Evolutionary conservation across 2,888 invertebrate species (phyloP), one percentile per base, ranked within the genome.

Genomic region (Philhelius pedissequus): DNA sequence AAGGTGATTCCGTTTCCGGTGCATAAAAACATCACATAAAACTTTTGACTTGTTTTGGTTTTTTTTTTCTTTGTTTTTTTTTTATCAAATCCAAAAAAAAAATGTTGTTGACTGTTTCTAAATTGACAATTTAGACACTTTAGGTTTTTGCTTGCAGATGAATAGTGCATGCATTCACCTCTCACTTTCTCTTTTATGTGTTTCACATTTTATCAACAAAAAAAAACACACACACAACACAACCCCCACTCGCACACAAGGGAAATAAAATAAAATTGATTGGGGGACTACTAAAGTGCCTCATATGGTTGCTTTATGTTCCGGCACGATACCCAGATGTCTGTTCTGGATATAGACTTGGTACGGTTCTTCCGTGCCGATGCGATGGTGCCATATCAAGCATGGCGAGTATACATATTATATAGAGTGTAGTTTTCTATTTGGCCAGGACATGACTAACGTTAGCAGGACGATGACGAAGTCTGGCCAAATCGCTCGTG

Each of bases 121-220:
- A 66, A 84, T 84, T 84, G 79, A 79, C 84, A 80, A 80, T 84
- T 56, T 76, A 71, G 71, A 80, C 84, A 76, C 66, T 84, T 84
- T 76, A 71, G 60, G 18, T 5, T 27, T 15, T 60, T 40, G 15
- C 15, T 73, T 62, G 32, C 43, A 73, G 73, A 78, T 83, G 69
- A 83, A 83, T 83, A 78, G 62, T 78, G 74, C 62, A 83, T 83
- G 77, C 43, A 82, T 82, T 77, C 71, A 54, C 54, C 73, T 82
- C 66, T 82, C 71, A 77, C 77, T 77, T 69, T 77, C 62, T 15
- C 64, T 58, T 60, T 64, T 43, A 45, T 38, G 22, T 45, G 22
- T 45, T 45, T 56, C 48, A 64, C 45, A 64, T 11, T 43, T n/a
- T 54, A 35, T 43, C 7, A 20, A 3, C 2, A 27, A 27, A 15